Percentiles rank a stretch among this genome's conserved stretches.
These are phyloP conservation scores for Drymonia ruficornis DNA, from an alignment of 2,888 invertebrate genomes.

Conservation along the genomic window DNA sequence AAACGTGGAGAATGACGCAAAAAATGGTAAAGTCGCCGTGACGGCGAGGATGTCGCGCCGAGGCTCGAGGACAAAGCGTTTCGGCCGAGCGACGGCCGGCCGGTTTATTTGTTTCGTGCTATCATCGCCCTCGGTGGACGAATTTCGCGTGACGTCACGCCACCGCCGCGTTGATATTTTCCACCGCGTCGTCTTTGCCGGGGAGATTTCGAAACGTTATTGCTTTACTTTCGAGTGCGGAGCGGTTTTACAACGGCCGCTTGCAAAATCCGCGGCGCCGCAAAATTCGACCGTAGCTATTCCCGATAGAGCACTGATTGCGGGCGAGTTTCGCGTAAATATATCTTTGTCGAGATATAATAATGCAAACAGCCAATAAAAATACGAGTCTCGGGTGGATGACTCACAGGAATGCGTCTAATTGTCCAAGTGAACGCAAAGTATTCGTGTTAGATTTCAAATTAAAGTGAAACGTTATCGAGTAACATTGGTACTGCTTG, in stretches of 20 bases:
- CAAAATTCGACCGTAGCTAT: constrained; percentile 51
- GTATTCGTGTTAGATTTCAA: constrained; percentile 73
- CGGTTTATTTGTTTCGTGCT: constrained; percentile 36
- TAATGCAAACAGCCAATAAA: constrained; percentile 76
- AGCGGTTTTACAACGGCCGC: constrained; percentile 39
- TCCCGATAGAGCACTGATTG: constrained; percentile 50
- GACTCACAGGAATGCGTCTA: constrained; percentile 79
- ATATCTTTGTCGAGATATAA: constrained; percentile 61
- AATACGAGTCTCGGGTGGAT: constrained; percentile 76
- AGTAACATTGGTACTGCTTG: constrained; percentile 37
- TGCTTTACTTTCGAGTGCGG: constrained; percentile 58
- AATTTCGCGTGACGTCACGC: constrained; percentile 55
- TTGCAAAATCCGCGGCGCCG: constrained; percentile 38
- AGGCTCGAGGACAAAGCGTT: constrained; percentile 41
- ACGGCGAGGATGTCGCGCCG: constrained; percentile 20
- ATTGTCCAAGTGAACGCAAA: constrained; percentile 71
- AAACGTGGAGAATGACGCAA: constrained; percentile 19
- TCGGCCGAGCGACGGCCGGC: constrained; percentile 27
- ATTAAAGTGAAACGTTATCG: constrained; percentile 64
- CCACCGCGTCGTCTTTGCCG: constrained; percentile 54
- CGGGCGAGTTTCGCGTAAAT: constrained; percentile 51
- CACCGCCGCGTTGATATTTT: constrained; percentile 47
- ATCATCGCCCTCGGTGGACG: constrained; percentile 41
- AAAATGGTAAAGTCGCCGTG: constrained; percentile 16
- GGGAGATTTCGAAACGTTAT: constrained; percentile 61